Evolutionary conservation across 2,113 vertebrate species (phyloP), one percentile per base, ranked within the genome.

Genomic region (Collichthys lucidus): DNA sequence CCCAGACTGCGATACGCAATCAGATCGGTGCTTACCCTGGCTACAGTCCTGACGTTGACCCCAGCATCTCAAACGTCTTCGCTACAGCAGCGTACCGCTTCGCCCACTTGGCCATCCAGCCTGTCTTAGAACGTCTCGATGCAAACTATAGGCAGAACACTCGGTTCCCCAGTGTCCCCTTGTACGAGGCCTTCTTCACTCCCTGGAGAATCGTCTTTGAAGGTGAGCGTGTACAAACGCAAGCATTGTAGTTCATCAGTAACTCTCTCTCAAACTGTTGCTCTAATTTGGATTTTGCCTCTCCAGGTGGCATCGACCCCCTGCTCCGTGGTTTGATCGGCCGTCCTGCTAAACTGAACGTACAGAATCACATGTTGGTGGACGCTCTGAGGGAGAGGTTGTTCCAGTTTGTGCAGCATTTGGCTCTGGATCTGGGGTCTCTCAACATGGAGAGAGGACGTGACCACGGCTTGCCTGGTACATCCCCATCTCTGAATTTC

Each of bases 11-110:
- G 1, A 89, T 93, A 69, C 22, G 0, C 20, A 93, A 19, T 3
- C 14, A 90, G 12, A 88, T 98, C 0, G 95, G 96, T 7, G 22
- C 0, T 1, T 98, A 97, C 71, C 47, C 2, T 0, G 78, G 87
- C 71, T 98, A 97, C 86, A 80, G 94, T 0, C 89, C 95, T 0
- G 92, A 90, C 0, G 91, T 96, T n/a, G 95, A 98, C 88, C 93
- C 98, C 1, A 94, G 92, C 4, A 95, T 98, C 26, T 0, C 97
- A 64, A 97, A 94, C 0, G 95, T 97, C 66, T 99, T 98, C 89
- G 91, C 95, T 4, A 97, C 97, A 6, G 94, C 96, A 2, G 96
- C 96, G 15, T 98, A 96, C 86, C 95, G 96, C 61, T 98, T 98
- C 1, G 97, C 95, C 26, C 98, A 98, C 42, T 91, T 96, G 67